Conservation (phyloP, 2,113 vertebrate species). For the Prolemur simus region DNA sequence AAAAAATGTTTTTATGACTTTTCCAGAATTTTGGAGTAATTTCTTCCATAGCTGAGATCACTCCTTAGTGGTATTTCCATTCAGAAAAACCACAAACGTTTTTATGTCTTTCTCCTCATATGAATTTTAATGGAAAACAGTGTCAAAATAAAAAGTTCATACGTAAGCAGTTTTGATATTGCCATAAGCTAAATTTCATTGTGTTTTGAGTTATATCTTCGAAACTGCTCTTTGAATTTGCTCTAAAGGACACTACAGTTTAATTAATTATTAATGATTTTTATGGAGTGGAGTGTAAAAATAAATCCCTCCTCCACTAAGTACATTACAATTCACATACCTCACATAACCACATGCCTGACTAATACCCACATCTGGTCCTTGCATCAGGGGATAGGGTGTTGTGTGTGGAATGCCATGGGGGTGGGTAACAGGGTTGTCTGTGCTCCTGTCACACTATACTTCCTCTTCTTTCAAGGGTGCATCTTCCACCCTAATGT, state of each 20-base stretch:
- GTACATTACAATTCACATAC: not conserved
- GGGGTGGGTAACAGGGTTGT: fast-evolving
- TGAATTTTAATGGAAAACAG: constrained; percentile 52
- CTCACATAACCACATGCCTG: not conserved
- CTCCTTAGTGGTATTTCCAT: constrained; percentile 67
- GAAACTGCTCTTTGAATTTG: constrained; percentile 22
- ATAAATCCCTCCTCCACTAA: not conserved
- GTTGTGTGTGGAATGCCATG: fast-evolving
- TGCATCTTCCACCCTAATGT: not conserved
- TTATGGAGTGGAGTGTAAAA: not conserved
- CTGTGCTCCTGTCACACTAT: not conserved
- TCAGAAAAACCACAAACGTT: constrained; percentile 66
- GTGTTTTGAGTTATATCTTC: not conserved
- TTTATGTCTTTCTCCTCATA: constrained; percentile 41
- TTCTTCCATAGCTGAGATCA: constrained; percentile 64
- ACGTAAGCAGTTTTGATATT: not conserved
- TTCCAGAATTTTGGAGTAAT: constrained; percentile 54
- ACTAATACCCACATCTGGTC: not conserved
- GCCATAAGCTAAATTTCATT: not conserved
- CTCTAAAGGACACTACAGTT: not conserved
- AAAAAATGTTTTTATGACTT: constrained; percentile 16
- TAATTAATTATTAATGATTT: constrained; percentile 45
- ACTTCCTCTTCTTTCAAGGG: not conserved
- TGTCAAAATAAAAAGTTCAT: constrained; percentile 16
- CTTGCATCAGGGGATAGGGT: too few species aligned